Base-by-base conservation (phyloP, 2,113 vertebrate species). In the Gymnarchus niloticus region DNA sequence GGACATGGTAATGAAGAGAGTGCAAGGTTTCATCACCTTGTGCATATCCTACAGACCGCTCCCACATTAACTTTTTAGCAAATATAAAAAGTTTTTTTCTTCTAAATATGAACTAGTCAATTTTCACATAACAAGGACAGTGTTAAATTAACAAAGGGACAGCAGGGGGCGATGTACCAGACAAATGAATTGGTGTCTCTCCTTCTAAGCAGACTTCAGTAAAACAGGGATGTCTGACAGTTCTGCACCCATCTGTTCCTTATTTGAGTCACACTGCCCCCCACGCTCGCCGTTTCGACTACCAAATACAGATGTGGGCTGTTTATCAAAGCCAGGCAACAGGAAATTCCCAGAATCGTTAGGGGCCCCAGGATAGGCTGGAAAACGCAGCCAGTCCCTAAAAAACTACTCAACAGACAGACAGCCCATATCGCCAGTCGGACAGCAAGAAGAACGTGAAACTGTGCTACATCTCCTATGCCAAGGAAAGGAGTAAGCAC, bases 281-380 rank as follows among this genome's bases (percentile, higher is more conserved):
- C 81, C 84, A 76, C 37, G 48, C 33, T 8, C 25, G 28, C 80
- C 17, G 80, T 76, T 69, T 21, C 51, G 89, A 92, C 91, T 89
- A 93, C 90, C 91, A 88, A 89, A 93, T 93, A 92, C 93, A 95
- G 93, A 95, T 94, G 95, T 94, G 93, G 87, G 86, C 85, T 93
- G 92, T 94, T 94, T 95, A 95, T 94, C 92, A 94, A 93, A 92
- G 92, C 92, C 87, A 87, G 86, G 93, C 93, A 94, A 93, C 94
- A 94, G 94, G 94, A 95, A 95, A 95, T 95, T 95, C 93, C 91
- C 91, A 56, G 92, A 94, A 93, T 93, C 90, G 93, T 93, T 92
- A 84, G 94, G 89, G 93, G 91, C 92, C 92, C 89, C 87, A 88
- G 80, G 83, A 85, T 86, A 57, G 56, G 76, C 85, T 81, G 83